Conservation (phyloP, 2,888 invertebrate species). For the Auanema freiburgensis region DNA sequence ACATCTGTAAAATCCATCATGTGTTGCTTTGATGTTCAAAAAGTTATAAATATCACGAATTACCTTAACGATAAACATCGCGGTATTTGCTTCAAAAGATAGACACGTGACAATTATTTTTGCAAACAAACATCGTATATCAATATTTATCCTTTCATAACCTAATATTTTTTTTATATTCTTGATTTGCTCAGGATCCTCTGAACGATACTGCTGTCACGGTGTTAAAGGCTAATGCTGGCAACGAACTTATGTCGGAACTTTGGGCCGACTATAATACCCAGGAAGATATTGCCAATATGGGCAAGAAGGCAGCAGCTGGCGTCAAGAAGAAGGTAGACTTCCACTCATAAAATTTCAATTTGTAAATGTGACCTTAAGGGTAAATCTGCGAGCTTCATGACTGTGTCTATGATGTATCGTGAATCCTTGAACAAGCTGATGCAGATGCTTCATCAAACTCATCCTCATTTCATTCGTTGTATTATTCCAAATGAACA, state of each 20-base stretch:
- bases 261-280: conserved; percentile 63
- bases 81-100: too few species aligned
- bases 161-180: conserved; percentile 3
- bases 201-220: conserved; percentile 68
- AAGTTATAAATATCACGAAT: too few species aligned
- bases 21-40: too few species aligned
- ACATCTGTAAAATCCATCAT: too few species aligned
- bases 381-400: conserved; percentile 74
- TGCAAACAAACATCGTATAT: not conserved
- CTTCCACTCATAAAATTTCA: not conserved
- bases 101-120: too few species aligned
- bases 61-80: too few species aligned
- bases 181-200: conserved; percentile 64
- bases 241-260: conserved; percentile 81
- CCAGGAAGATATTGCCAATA: conserved; percentile 51
- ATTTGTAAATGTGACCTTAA: conserved; percentile 25
- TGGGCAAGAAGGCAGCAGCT: conserved; percentile 38
- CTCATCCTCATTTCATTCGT: conserved; percentile 98
- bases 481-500: conserved; percentile 94
- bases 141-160: not conserved
- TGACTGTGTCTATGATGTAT: conserved; percentile 75
- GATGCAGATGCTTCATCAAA: conserved; percentile 90
- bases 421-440: conserved; percentile 83
- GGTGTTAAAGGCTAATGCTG: conserved; percentile 61
- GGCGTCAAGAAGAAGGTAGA: conserved; percentile 58